Conservation (phyloP, 1,140 invertebrate species). For the Drosophila virilis region DNA sequence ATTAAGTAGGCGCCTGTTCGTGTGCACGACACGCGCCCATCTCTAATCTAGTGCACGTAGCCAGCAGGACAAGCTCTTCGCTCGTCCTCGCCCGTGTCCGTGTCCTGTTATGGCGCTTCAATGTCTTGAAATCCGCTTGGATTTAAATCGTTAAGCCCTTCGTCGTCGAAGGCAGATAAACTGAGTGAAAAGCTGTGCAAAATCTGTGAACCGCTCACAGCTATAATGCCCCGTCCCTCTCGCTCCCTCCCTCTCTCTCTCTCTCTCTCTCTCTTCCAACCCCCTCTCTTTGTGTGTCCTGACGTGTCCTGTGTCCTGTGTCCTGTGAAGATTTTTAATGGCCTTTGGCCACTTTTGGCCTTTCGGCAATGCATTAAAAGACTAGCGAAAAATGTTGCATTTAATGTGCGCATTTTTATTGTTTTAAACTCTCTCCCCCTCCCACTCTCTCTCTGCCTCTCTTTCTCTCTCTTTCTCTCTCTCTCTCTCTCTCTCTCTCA, state of each 20-base stretch:
- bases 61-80: no score
- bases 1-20: not conserved
- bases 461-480: not conserved
- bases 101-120: conserved; percentile 37
- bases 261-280: not conserved
- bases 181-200: conserved; percentile 51
- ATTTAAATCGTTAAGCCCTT: conserved; percentile 35
- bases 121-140: conserved; percentile 50
- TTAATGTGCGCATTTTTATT: conserved; percentile 75
- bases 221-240: not conserved
- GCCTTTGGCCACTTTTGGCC: conserved; percentile 49
- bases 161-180: conserved; percentile 42
- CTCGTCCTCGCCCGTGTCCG: not conserved
- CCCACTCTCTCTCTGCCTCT: not conserved
- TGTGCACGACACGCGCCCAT: not conserved
- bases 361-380: conserved; percentile 52
- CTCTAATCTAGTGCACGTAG: not conserved
- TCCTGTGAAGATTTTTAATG: conserved; percentile 62
- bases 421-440: conserved; percentile 61
- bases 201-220: conserved; percentile 17
- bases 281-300: not conserved
- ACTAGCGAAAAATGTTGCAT: conserved; percentile 46
- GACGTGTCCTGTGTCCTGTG: not conserved
- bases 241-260: not conserved
- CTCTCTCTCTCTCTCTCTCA: conserved; percentile 16